Conservation (phyloP, 2,888 invertebrate genomes). For the Elegia similella region DNA sequence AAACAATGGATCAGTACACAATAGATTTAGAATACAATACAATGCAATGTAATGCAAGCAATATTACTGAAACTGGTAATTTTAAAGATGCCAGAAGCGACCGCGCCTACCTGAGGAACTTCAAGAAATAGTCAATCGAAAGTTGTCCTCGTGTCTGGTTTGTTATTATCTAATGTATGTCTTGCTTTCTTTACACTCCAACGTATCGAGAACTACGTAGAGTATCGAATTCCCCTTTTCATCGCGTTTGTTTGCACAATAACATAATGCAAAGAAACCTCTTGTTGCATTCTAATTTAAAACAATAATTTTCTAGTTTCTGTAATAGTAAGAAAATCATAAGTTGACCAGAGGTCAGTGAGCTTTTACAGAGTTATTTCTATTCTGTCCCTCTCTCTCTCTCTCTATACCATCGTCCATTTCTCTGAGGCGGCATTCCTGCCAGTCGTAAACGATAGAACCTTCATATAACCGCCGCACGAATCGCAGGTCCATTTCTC, state of each 20-base stretch:
- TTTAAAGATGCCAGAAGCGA: conserved; percentile 22
- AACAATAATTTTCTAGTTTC: not conserved
- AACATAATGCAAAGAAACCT: not conserved
- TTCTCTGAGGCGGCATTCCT: conserved; percentile 38
- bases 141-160: conserved; percentile 47
- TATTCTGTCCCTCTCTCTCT: conserved; percentile 40
- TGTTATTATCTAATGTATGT: conserved; percentile 24
- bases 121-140: conserved; percentile 43
- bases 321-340: not conserved
- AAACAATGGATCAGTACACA: conserved; percentile 12
- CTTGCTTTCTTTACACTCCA: conserved; percentile 22
- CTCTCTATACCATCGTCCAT: conserved; percentile 33
- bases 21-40: conserved; percentile 23
- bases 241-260: not conserved
- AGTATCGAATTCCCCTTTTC: conserved; percentile 18
- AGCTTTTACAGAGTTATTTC: conserved; percentile 31
- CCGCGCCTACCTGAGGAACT: conserved; percentile 46
- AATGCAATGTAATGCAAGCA: not conserved
- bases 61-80: conserved; percentile 23
- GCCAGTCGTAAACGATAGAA: conserved; percentile 39
- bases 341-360: not conserved
- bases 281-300: not conserved
- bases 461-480: conserved; percentile 45
- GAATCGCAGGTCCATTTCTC: conserved; percentile 38
- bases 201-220: conserved; percentile 20